Conservation (phyloP, 2,113 vertebrate species). For the Engraulis encrasicolus region DNA sequence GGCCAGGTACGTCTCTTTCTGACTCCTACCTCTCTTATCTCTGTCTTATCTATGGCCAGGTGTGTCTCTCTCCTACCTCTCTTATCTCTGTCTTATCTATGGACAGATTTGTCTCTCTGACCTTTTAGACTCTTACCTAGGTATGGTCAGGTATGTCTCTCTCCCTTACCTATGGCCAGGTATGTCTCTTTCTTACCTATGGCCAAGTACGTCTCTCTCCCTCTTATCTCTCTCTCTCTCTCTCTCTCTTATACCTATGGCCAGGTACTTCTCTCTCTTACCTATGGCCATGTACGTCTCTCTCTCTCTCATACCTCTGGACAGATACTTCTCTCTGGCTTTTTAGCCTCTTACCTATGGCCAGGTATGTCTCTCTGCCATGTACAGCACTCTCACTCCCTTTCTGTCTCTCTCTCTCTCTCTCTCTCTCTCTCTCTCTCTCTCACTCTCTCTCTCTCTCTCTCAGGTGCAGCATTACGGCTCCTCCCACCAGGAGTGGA, state of each 20-base stretch:
- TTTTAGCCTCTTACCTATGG: conserved; percentile 14
- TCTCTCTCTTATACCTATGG: too few relatives aligned
- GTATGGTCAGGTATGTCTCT: neutral
- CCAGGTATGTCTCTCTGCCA: neutral
- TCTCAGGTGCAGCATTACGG: conserved; percentile 90
- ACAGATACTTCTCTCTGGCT: too few relatives aligned
- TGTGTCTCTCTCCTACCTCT: conserved; percentile 31
- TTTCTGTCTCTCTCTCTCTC: too few relatives aligned
- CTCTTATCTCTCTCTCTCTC: too few relatives aligned
- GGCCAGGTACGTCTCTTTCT: too few relatives aligned
- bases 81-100: neutral
- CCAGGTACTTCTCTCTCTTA: too few relatives aligned
- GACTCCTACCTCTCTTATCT: conserved; percentile 27
- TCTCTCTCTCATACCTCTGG: too few relatives aligned
- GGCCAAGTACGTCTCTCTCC: neutral
- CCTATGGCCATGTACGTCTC: too few relatives aligned
- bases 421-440: neutral
- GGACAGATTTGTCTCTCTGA: neutral
- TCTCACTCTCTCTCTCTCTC: neutral
- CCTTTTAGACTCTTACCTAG: conserved; percentile 28
- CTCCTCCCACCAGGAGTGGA: conserved; percentile 92
- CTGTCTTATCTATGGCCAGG: too few relatives aligned
- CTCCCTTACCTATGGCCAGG: conserved; percentile 13
- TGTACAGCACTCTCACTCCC: too few relatives aligned
- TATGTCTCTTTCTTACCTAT: conserved; percentile 15